Evolutionary conservation across 2,888 invertebrate genomes (phyloP).

Genomic region (Yponomeuta sedellus): DNA sequence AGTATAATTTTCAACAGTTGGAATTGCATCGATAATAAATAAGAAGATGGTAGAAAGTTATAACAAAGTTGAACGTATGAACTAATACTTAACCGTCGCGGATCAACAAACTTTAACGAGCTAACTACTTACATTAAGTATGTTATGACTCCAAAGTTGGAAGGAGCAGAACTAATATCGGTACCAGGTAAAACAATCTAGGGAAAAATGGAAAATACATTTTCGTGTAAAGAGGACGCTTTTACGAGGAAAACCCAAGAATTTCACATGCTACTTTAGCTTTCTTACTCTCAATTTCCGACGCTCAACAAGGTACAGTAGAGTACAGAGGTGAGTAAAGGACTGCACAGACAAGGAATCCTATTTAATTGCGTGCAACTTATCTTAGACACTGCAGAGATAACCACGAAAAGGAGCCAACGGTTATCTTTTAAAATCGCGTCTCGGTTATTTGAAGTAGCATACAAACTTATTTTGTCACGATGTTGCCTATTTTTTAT

Average conservation of each 20-base stretch:
- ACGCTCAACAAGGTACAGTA: slow-evolving; percentile 28
- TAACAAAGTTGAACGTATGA: not conserved
- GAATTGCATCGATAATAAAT: slow-evolving; percentile 2
- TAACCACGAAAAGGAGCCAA: not conserved
- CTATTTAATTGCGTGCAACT: not conserved
- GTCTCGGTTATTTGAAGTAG: too few relatives aligned
- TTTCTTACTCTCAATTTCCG: slow-evolving; percentile 18
- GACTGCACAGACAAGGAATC: not conserved
- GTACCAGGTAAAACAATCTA: not conserved
- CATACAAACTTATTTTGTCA: too few relatives aligned
- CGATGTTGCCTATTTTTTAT: too few relatives aligned
- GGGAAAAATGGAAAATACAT: slow-evolving; percentile 24
- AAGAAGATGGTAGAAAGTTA: slow-evolving; percentile 5
- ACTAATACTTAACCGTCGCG: not conserved
- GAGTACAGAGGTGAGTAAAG: slow-evolving; percentile 29
- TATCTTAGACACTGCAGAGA: not conserved
- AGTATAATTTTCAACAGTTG: not conserved
- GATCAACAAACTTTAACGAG: not conserved
- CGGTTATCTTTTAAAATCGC: not conserved
- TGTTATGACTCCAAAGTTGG: not conserved
- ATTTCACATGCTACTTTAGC: slow-evolving; percentile 9
- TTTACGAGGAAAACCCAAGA: slow-evolving; percentile 10
- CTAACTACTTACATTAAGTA: not conserved
- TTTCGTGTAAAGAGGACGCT: slow-evolving; percentile 29
- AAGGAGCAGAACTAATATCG: not conserved